Conservation (phyloP, 2,113 vertebrate species). For the Brachionichthys hirsutus region DNA sequence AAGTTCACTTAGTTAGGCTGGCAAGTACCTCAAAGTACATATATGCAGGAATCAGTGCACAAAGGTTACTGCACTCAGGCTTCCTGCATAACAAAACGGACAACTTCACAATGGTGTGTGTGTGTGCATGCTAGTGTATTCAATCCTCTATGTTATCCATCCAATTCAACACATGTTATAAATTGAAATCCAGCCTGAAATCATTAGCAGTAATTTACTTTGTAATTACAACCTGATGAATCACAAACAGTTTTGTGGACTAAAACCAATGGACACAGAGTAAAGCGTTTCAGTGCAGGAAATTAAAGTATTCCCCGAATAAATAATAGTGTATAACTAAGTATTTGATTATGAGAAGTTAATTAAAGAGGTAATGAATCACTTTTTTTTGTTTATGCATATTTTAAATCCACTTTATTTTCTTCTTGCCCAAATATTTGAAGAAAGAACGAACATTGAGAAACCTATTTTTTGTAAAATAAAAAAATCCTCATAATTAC, state of each 20-base stretch:
- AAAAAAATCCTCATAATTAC: too few species aligned
- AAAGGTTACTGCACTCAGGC: background rate
- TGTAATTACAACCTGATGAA: constrained; percentile 32
- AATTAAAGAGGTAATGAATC: too few species aligned
- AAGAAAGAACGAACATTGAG: too few species aligned
- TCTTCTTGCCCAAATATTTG: too few species aligned
- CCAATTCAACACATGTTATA: constrained; percentile 53
- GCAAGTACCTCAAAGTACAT: background rate
- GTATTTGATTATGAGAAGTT: too few species aligned
- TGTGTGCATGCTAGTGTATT: constrained; percentile 13
- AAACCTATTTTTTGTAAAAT: too few species aligned
- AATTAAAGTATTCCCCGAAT: background rate
- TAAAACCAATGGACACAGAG: background rate
- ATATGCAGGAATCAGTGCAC: background rate
- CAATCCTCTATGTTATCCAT: constrained; percentile 38
- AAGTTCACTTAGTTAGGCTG: constrained; percentile 13
- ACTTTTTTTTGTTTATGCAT: too few species aligned
- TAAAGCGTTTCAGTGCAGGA: background rate
- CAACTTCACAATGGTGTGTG: background rate
- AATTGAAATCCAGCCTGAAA: constrained; percentile 41
- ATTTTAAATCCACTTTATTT: too few species aligned
- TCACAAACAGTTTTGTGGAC: constrained; percentile 14
- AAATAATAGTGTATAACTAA: too few species aligned
- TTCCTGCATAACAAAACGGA: constrained; percentile 14
- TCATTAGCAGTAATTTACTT: constrained; percentile 47